These are phyloP conservation scores for Prorops nasuta DNA, from an alignment of 1,140 invertebrate species.

Conservation along the genomic window DNA sequence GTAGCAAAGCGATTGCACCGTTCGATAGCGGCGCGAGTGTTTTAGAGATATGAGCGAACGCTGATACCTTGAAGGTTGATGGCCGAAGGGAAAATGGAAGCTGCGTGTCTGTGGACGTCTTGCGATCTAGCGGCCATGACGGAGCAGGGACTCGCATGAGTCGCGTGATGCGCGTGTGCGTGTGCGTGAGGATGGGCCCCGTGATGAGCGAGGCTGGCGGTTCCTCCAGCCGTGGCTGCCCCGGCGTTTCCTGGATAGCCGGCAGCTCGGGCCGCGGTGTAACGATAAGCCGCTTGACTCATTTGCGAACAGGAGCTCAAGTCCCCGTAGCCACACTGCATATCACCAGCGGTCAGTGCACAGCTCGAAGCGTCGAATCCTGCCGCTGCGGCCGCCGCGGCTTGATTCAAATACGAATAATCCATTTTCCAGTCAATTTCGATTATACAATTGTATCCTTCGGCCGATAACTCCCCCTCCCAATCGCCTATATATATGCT, in stretches of 20 bases:
- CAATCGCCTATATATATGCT: no score
- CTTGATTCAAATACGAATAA: constrained; percentile 72
- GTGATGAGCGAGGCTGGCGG: constrained; percentile 44
- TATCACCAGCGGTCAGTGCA: constrained; percentile 64
- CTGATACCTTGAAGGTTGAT: constrained; percentile 69
- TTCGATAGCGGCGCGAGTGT: no score
- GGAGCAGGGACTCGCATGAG: constrained; percentile 57
- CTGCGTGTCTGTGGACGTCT: constrained; percentile 59
- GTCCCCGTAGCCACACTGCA: constrained; percentile 80
- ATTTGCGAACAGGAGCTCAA: constrained; percentile 84
- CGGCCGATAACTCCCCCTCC: no score
- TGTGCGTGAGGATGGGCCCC: constrained; percentile 52
- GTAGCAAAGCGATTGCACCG: no score
- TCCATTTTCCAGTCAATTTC: constrained; percentile 67
- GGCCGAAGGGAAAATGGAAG: constrained; percentile 64
- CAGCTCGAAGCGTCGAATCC: constrained; percentile 67
- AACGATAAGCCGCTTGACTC: constrained; percentile 74
- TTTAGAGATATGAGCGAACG: no score
- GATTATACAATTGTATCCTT: no score
- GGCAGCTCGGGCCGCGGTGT: constrained; percentile 60
- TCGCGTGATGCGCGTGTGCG: constrained; percentile 51
- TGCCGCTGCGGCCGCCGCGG: constrained; percentile 60
- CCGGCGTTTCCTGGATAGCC: constrained; percentile 48
- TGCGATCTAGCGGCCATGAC: constrained; percentile 62
- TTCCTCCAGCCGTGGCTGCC: constrained; percentile 44